phyloP scores from a whole-genome alignment of 2,113 vertebrate species.

The Piaya cayana region DNA sequence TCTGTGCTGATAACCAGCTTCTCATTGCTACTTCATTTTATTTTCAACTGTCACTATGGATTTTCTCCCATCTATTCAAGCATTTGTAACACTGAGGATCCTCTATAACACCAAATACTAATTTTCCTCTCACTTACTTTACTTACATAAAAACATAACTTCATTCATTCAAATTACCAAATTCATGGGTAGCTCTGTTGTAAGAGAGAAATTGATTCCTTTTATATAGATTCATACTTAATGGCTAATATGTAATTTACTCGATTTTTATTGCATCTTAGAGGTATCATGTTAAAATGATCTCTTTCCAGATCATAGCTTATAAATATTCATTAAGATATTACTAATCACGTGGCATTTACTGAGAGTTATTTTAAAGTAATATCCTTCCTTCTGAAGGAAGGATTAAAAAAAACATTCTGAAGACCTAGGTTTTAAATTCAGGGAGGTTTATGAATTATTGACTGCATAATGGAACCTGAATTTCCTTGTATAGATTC shows the following conservation, averaged over 20 bases:
- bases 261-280: background rate
- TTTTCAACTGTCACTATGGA: background rate
- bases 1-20: background rate
- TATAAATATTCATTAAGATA: background rate
- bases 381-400: background rate
- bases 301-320: background rate
- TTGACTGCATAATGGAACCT: background rate
- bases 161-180: background rate
- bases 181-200: background rate
- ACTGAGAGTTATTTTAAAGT: background rate
- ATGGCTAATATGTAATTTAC: background rate
- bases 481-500: background rate
- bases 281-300: background rate
- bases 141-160: background rate
- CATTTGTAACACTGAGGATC: background rate
- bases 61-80: background rate
- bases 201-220: background rate
- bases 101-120: background rate
- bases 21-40: background rate
- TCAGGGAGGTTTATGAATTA: background rate
- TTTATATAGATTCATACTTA: background rate
- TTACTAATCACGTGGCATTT: background rate
- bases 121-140: background rate
- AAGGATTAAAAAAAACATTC: no score
- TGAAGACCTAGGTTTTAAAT: background rate